Conservation (phyloP, 2,113 vertebrate genomes). For the Pelobates fuscus region DNA sequence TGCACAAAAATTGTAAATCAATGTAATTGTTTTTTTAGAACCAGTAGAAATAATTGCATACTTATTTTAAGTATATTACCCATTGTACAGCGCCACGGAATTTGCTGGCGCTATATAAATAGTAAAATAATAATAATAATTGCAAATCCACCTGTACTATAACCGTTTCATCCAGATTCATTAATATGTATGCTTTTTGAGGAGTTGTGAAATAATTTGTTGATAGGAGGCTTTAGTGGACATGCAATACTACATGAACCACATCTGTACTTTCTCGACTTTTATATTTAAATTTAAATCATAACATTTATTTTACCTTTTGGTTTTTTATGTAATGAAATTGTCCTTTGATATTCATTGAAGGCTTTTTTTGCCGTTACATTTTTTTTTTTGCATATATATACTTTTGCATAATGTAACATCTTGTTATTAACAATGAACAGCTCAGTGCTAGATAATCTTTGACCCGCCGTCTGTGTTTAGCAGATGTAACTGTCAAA, state of each 20-base stretch:
- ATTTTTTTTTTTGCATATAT: slow-evolving; percentile 13
- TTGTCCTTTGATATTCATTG: neutral
- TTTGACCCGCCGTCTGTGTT: slow-evolving; percentile 33
- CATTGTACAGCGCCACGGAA: too few species aligned
- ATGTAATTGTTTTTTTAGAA: too few species aligned
- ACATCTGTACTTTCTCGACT: neutral
- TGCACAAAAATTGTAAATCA: too few species aligned
- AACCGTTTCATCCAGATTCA: too few species aligned
- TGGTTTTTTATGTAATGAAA: neutral
- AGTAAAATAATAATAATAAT: too few species aligned
- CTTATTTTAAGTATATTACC: too few species aligned
- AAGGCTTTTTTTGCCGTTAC: slow-evolving; percentile 19
- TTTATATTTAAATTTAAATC: neutral
- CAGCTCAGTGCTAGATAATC: slow-evolving; percentile 21
- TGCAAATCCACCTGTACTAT: too few species aligned
- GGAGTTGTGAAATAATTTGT: too few species aligned
- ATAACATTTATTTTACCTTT: neutral
- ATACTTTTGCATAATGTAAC: slow-evolving; percentile 6
- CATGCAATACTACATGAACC: neutral
- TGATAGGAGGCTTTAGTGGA: neutral
- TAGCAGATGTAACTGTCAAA: slow-evolving; percentile 1
- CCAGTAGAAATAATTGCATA: too few species aligned
- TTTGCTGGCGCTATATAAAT: too few species aligned
- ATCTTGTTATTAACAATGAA: slow-evolving; percentile 8
- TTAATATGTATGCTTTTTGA: neutral